phyloP scores from a whole-genome alignment of 2,888 invertebrate genomes.

The Dryobotodes eremita region DNA sequence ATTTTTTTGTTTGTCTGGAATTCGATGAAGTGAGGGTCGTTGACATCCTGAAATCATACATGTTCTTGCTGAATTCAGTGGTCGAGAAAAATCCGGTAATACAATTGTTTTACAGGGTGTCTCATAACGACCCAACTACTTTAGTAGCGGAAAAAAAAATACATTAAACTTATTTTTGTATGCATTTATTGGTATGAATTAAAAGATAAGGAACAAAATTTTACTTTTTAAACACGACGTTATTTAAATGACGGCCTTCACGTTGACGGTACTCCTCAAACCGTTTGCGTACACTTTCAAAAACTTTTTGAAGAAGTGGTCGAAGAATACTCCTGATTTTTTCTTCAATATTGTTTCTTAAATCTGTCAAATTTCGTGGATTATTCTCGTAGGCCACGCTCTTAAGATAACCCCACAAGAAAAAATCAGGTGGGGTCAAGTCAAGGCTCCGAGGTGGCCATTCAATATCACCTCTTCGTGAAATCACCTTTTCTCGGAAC shows the following conservation, averaged over 20 bases:
- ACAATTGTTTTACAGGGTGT: no score
- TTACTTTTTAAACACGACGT: constrained; percentile 16
- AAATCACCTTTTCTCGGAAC: no score
- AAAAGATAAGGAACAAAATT: constrained; percentile 7
- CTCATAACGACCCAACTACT: constrained; percentile 2
- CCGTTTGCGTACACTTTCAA: background rate
- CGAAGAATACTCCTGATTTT: constrained; percentile 1
- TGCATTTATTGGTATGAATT: constrained; percentile 9
- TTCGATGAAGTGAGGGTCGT: no score
- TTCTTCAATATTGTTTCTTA: constrained; percentile 8
- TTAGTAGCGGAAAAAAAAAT: background rate
- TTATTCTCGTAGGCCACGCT: constrained; percentile 6
- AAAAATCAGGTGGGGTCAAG: background rate
- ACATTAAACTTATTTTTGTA: background rate
- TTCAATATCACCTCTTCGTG: no score
- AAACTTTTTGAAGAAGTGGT: constrained; percentile 11
- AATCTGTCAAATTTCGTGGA: constrained; percentile 12
- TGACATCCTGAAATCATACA: no score
- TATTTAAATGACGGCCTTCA: constrained; percentile 11
- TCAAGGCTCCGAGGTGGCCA: constrained; percentile 4
- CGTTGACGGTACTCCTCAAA: constrained; percentile 15
- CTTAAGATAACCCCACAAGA: constrained; percentile 7
- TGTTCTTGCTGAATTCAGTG: no score
- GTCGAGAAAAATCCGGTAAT: no score
- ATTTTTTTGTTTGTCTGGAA: no score